Percentiles rank a stretch among this genome's conserved stretches.
Conservation (phyloP, 1,140 invertebrate species). For the Bombus polaris region DNA sequence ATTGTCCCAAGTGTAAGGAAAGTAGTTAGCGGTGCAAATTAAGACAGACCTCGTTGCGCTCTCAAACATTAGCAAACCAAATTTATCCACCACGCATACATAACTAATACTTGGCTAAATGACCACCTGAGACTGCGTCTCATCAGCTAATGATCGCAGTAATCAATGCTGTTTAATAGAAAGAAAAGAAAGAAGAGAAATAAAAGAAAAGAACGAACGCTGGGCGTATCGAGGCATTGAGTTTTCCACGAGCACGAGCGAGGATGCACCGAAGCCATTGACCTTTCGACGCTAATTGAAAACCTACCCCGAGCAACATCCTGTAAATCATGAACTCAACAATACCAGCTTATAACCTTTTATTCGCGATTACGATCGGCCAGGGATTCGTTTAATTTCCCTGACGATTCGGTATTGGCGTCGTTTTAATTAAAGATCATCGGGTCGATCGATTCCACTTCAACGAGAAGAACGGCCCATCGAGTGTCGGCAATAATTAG, state of each 20-base stretch:
- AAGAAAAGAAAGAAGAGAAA: no score
- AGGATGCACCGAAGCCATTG: background rate
- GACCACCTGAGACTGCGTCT: background rate
- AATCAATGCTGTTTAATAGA: background rate
- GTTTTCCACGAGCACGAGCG: background rate
- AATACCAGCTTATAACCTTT: conserved; percentile 28
- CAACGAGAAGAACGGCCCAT: background rate
- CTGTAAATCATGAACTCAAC: conserved; percentile 3
- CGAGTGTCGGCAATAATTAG: conserved; percentile 30
- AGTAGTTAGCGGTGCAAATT: conserved; percentile 1
- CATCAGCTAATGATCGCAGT: conserved; percentile 1
- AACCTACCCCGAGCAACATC: conserved; percentile 3
- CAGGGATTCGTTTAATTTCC: no score
- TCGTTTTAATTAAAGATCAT: conserved; percentile 46
- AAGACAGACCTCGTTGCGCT: background rate
- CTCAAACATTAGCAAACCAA: conserved; percentile 16
- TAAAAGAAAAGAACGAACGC: background rate
- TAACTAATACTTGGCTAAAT: conserved; percentile 13
- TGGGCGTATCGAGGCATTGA: background rate
- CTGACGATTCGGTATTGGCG: background rate
- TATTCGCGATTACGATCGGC: conserved; percentile 34
- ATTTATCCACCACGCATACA: background rate
- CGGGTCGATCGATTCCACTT: background rate
- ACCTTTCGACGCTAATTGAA: conserved; percentile 49
- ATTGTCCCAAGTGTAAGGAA: background rate